Conservation (phyloP, 2,888 invertebrate species). For the Drosophila melanocephala region DNA sequence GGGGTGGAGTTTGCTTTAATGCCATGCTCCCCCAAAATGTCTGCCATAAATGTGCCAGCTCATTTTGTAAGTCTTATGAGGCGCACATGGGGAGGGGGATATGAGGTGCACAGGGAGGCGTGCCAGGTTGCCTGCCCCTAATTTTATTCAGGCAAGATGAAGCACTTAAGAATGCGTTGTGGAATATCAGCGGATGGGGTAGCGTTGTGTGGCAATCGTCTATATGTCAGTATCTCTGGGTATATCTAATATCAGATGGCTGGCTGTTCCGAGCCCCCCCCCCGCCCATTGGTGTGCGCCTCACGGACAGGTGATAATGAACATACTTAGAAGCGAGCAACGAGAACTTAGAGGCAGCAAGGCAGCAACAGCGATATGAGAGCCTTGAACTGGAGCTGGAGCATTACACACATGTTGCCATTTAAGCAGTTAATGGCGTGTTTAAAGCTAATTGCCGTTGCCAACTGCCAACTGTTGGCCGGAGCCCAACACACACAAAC, state of each 20-base stretch:
- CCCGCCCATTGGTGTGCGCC: neutral
- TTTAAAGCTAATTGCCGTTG: slow-evolving; percentile 76
- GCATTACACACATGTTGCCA: slow-evolving; percentile 71
- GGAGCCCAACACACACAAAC: slow-evolving; percentile 23
- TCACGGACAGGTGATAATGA: slow-evolving; percentile 76
- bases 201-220: neutral
- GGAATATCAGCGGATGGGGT: slow-evolving; percentile 55
- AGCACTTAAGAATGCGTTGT: slow-evolving; percentile 78
- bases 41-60: slow-evolving; percentile 79
- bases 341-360: neutral
- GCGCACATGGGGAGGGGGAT: neutral
- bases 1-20: slow-evolving; percentile 54
- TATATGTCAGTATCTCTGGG: slow-evolving; percentile 14
- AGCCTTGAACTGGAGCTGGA: slow-evolving; percentile 16
- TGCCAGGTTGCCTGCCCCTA: slow-evolving; percentile 53
- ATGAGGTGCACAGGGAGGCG: neutral
- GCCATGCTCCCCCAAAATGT: slow-evolving; percentile 67
- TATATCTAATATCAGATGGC: slow-evolving; percentile 43
- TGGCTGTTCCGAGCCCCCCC: neutral
- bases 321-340: slow-evolving; percentile 57
- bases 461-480: slow-evolving; percentile 48
- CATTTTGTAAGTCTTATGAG: slow-evolving; percentile 56
- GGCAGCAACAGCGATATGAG: neutral
- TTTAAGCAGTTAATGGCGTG: slow-evolving; percentile 79
- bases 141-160: slow-evolving; percentile 81